Evolutionary conservation across 2,888 invertebrate genomes (phyloP).

Genomic region (Mongoloraphidia duomilia): DNA sequence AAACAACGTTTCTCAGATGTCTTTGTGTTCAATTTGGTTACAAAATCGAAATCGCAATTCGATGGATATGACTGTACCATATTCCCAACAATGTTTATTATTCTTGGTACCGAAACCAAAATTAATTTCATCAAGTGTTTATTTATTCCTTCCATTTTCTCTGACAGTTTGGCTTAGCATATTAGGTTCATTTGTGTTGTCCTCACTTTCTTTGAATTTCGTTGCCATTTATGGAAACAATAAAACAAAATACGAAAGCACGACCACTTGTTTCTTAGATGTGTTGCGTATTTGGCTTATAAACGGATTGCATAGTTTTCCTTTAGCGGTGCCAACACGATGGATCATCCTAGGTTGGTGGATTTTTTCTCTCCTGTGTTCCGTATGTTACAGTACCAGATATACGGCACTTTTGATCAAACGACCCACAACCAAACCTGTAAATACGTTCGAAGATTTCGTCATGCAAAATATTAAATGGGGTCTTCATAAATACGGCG

Average conservation of each 20-base stretch:
- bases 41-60: neutral
- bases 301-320: too few relatives aligned
- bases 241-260: neutral
- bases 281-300: neutral
- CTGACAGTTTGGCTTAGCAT: neutral
- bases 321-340: neutral
- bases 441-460: constrained; percentile 1
- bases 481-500: neutral
- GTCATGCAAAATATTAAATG: neutral
- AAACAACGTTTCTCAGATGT: neutral
- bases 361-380: neutral
- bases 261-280: neutral
- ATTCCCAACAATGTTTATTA: neutral
- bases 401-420: neutral
- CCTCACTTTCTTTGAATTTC: neutral
- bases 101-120: neutral
- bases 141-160: neutral
- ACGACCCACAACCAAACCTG: neutral
- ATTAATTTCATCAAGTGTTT: neutral
- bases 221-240: neutral
- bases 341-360: neutral
- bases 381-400: neutral
- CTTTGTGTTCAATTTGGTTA: neutral
- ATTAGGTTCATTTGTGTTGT: neutral
- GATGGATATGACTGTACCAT: neutral